Conservation (phyloP, 2,113 vertebrate species). For the Marmota monax region DNA sequence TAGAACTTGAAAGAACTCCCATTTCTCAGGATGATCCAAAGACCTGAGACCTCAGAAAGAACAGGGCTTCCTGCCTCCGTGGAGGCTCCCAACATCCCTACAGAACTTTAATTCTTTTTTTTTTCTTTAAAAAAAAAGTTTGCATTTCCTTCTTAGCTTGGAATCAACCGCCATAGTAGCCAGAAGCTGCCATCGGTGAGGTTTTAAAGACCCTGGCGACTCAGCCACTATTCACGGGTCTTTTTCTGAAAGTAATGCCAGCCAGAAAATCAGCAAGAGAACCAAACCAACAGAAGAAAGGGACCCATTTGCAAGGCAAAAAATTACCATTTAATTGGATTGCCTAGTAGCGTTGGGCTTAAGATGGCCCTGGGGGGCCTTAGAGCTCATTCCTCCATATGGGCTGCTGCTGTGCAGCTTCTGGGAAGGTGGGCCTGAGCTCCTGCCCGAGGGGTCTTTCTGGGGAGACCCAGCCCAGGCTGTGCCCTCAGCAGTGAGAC, state of each 20-base stretch:
- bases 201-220: slow-evolving; percentile 69
- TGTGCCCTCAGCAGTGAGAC: fast-evolving
- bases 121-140: neutral
- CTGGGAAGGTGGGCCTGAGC: slow-evolving; percentile 46
- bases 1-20: fast-evolving
- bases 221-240: neutral
- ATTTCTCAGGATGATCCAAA: fast-evolving
- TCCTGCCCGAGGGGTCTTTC: neutral
- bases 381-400: slow-evolving; percentile 68
- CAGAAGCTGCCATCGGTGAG: slow-evolving; percentile 65
- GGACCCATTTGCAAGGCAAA: slow-evolving; percentile 73
- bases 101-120: neutral
- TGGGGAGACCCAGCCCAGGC: neutral
- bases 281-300: slow-evolving; percentile 74
- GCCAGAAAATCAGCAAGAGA: slow-evolving; percentile 60
- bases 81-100: neutral
- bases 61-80: fast-evolving
- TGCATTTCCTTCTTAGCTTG: slow-evolving; percentile 17
- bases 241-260: slow-evolving; percentile 8
- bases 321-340: slow-evolving; percentile 80
- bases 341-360: slow-evolving; percentile 77
- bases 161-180: slow-evolving; percentile 57
- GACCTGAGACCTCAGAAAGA: neutral
- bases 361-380: slow-evolving; percentile 78
- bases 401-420: slow-evolving; percentile 59